These are phyloP conservation scores for Drosophila lacteicornis DNA, from an alignment of 1,140 invertebrate species.

Conservation along the genomic window DNA sequence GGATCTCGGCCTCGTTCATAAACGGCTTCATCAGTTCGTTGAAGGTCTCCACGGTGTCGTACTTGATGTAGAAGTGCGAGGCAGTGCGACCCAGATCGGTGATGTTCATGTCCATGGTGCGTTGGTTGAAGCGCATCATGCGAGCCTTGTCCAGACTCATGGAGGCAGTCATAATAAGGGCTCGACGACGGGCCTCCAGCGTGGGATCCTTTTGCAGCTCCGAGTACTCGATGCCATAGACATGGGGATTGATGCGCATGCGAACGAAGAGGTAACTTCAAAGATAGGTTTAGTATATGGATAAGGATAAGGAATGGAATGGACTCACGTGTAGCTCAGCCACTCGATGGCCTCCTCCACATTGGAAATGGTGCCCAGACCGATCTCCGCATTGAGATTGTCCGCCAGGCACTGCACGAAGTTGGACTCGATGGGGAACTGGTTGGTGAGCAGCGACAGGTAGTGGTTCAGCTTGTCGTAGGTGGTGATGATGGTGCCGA, in stretches of 20 bases:
- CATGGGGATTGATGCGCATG: constrained; percentile 96
- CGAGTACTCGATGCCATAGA: constrained; percentile 93
- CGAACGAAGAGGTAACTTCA: constrained; percentile 94
- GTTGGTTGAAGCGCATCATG: constrained; percentile 96
- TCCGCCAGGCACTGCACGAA: constrained; percentile 96
- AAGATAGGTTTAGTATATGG: too few relatives aligned
- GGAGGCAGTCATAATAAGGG: constrained; percentile 92
- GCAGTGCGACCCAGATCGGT: constrained; percentile 97
- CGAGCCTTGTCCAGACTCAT: constrained; percentile 94
- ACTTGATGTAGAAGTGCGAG: constrained; percentile 99
- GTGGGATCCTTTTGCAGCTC: constrained; percentile 91
- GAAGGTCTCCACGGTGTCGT: constrained; percentile 97
- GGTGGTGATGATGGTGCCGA: constrained; percentile 97
- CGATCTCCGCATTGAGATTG: constrained; percentile 99
- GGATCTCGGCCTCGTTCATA: constrained; percentile 95
- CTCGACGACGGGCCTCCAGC: constrained; percentile 89
- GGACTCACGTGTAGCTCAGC: constrained; percentile 94
- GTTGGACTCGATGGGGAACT: constrained; percentile 99
- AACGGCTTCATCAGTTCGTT: constrained; percentile 91
- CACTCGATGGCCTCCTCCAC: constrained; percentile 98
- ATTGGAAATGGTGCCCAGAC: constrained; percentile 97
- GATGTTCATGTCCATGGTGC: constrained; percentile 92
- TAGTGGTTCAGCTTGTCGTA: constrained; percentile 98
- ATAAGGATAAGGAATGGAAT: not conserved
- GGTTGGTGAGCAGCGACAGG: constrained; percentile 96